A percentile compares a stretch with the other conserved stretches of the same genome.
Conservation (phyloP, 1,140 invertebrate genomes). For the Microplitis demolitor region DNA sequence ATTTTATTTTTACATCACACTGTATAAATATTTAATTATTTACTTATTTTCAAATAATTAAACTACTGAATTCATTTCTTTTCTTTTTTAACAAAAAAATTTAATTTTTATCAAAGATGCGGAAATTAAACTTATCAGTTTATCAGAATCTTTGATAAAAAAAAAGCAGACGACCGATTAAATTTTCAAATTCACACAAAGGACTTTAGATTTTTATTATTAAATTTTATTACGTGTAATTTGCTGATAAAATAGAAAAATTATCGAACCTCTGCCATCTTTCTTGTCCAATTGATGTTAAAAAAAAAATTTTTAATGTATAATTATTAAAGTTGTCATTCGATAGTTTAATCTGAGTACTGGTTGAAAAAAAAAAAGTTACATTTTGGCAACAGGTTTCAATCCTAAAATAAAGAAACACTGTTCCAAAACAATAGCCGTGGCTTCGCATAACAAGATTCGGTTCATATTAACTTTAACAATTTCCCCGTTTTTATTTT, state of each 20-base stretch:
- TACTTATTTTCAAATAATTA: too few relatives aligned
- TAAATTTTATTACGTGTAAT: not conserved
- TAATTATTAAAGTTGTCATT: not conserved
- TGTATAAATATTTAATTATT: too few relatives aligned
- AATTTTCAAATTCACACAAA: too few relatives aligned
- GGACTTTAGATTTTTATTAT: not conserved
- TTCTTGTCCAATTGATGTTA: not conserved
- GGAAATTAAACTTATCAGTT: too few relatives aligned
- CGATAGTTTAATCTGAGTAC: not conserved
- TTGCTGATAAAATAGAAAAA: not conserved
- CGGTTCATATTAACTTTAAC: constrained; percentile 85
- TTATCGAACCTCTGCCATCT: not conserved
- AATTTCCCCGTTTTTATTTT: constrained; percentile 79
- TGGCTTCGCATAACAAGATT: constrained; percentile 90
- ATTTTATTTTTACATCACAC: too few relatives aligned
- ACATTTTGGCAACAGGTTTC: constrained; percentile 92
- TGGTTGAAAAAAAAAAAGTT: constrained; percentile 47
- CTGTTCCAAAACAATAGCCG: constrained; percentile 83
- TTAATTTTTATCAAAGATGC: too few relatives aligned
- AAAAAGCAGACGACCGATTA: too few relatives aligned
- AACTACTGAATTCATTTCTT: too few relatives aligned
- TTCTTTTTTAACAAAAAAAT: too few relatives aligned
- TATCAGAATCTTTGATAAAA: too few relatives aligned
- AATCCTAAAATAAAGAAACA: constrained; percentile 92
- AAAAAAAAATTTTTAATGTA: not conserved